These are phyloP conservation scores for Calycopis cecrops DNA, from an alignment of 1,140 invertebrate species.

Conservation along the genomic window DNA sequence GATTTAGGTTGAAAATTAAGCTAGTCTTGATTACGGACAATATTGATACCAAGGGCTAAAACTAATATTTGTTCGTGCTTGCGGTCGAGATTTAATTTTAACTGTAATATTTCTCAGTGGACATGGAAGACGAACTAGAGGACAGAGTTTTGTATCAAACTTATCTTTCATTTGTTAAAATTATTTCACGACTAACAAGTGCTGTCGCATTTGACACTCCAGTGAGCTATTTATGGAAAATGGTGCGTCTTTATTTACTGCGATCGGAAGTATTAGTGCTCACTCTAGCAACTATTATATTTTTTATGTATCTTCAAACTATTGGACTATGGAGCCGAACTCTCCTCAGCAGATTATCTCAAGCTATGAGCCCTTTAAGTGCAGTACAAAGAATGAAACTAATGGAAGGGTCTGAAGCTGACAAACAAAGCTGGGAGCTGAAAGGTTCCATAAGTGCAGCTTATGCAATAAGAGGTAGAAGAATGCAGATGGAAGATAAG, in stretches of 20 bases:
- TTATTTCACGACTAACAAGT: slow-evolving; percentile 85
- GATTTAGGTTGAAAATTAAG: no score
- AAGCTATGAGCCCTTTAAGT: slow-evolving; percentile 78
- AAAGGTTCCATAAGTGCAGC: slow-evolving; percentile 84
- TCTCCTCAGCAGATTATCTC: slow-evolving; percentile 82
- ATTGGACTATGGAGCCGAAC: slow-evolving; percentile 86
- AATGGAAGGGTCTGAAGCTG: slow-evolving; percentile 71
- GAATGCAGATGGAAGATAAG: slow-evolving; percentile 95
- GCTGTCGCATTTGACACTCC: slow-evolving; percentile 81
- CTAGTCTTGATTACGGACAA: no score
- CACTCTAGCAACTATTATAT: slow-evolving; percentile 79
- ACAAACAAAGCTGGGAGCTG: slow-evolving; percentile 86
- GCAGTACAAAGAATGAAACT: slow-evolving; percentile 73
- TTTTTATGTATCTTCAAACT: slow-evolving; percentile 85
- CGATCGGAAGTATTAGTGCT: slow-evolving; percentile 85
- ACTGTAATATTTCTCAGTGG: slow-evolving; percentile 22
- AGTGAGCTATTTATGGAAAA: slow-evolving; percentile 82
- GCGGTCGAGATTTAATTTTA: no score
- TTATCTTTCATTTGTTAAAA: slow-evolving; percentile 88
- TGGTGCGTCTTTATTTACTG: slow-evolving; percentile 83
- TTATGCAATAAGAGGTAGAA: slow-evolving; percentile 91
- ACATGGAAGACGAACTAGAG: slow-evolving; percentile 92
- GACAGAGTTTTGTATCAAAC: slow-evolving; percentile 90
- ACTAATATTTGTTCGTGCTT: no score
- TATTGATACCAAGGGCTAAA: no score